phyloP scores from a whole-genome alignment of 2,888 invertebrate genomes.

The Synergus japonicus region DNA sequence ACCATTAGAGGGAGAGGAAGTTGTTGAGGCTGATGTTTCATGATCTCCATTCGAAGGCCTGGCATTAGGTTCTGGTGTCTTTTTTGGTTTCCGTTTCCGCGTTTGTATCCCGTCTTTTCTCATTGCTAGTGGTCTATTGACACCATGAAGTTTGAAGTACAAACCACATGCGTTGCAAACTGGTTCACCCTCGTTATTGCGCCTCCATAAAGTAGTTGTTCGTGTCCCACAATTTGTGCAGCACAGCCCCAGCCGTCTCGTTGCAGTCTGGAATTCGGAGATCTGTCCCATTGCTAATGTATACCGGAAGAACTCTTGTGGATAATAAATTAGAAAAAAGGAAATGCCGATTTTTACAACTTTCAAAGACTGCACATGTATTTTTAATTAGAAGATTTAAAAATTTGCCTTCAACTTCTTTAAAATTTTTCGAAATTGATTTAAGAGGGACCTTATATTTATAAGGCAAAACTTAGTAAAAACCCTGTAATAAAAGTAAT shows the following conservation, averaged over 20 bases:
- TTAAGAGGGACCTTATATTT: too few species aligned
- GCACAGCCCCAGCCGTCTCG: constrained; percentile 91
- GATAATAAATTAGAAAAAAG: constrained; percentile 40
- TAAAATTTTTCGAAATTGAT: too few species aligned
- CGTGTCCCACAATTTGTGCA: constrained; percentile 99
- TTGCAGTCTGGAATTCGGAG: constrained; percentile 85
- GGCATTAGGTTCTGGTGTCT: constrained; percentile 79
- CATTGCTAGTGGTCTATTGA: constrained; percentile 95
- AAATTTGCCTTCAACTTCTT: too few species aligned
- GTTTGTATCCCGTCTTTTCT: constrained; percentile 98
- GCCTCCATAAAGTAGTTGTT: constrained; percentile 97
- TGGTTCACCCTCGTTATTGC: constrained; percentile 98
- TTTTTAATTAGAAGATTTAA: too few species aligned
- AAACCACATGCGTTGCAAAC: constrained; percentile 99
- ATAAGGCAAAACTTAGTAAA: too few species aligned
- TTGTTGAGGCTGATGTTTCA: constrained; percentile 69
- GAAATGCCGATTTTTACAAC: constrained; percentile 4
- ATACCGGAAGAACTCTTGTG: constrained; percentile 55
- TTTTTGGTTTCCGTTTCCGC: constrained; percentile 95
- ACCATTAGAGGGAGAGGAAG: constrained; percentile 73
- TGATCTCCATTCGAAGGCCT: constrained; percentile 67
- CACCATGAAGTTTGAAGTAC: constrained; percentile 96
- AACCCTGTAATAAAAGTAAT: too few species aligned
- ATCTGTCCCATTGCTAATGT: constrained; percentile 77
- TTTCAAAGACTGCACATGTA: not conserved